These are phyloP conservation scores for Galbula dea DNA, from an alignment of 2,113 vertebrate species.

Conservation along the genomic window DNA sequence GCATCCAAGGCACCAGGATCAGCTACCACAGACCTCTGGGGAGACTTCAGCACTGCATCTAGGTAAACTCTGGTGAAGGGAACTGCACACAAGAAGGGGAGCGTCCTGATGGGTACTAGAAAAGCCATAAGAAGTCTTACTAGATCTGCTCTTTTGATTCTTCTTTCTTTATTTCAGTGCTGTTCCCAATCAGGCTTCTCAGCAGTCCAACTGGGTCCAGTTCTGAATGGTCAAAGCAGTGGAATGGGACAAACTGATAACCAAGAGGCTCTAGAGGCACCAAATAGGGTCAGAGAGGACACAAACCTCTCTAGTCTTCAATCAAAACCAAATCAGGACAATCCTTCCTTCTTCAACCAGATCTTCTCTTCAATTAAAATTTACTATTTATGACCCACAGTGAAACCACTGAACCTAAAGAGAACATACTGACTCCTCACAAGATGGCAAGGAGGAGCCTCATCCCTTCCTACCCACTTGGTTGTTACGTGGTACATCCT, in stretches of 20 bases:
- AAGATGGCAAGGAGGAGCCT: neutral
- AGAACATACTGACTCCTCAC: neutral
- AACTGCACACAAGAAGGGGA: neutral
- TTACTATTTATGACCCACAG: neutral
- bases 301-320: constrained; percentile 49
- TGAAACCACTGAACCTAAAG: neutral
- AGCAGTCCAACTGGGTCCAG: constrained; percentile 88
- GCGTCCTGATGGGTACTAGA: neutral
- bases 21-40: constrained; percentile 84
- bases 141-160: constrained; percentile 17
- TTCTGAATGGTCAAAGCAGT: constrained; percentile 74
- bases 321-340: constrained; percentile 53
- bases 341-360: constrained; percentile 42
- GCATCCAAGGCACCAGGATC: constrained; percentile 56
- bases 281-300: constrained; percentile 38
- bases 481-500: neutral
- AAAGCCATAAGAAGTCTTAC: neutral
- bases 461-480: neutral
- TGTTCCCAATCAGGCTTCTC: constrained; percentile 77
- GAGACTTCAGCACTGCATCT: constrained; percentile 87
- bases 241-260: constrained; percentile 52
- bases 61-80: constrained; percentile 74
- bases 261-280: constrained; percentile 56
- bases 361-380: constrained; percentile 31
- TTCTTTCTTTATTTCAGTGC: constrained; percentile 63